phyloP scores from a whole-genome alignment of 2,113 vertebrate genomes.

The Etheostoma spectabile region DNA sequence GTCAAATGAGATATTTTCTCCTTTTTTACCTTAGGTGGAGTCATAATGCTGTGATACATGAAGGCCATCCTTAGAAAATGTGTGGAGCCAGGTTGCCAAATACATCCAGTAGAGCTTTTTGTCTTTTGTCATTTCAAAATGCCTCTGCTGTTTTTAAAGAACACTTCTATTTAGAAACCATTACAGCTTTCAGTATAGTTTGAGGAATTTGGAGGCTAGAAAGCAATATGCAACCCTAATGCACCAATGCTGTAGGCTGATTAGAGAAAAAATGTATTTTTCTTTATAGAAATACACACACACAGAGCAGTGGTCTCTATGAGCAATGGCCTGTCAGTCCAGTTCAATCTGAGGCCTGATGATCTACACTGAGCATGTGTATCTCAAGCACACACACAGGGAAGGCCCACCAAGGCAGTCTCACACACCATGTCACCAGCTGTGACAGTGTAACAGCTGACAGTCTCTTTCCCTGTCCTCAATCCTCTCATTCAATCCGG shows the following conservation, averaged over 20 bases:
- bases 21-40: neutral
- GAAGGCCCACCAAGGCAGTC: neutral
- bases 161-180: conserved; percentile 11
- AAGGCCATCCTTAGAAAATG: conserved; percentile 9
- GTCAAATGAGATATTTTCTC: neutral
- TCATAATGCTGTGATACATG: conserved; percentile 5
- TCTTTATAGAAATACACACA: neutral
- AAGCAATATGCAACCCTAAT: neutral
- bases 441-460: conserved; percentile 7
- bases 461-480: neutral
- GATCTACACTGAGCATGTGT: conserved; percentile 15
- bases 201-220: neutral
- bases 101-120: neutral
- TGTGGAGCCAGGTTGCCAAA: neutral
- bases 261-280: no score
- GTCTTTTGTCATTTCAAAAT: neutral
- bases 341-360: conserved; percentile 38
- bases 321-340: conserved; percentile 9
- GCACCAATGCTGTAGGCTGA: neutral
- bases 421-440: neutral
- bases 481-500: neutral
- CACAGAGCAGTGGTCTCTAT: neutral
- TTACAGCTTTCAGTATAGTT: neutral
- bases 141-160: conserved; percentile 2
- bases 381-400: neutral